Percentiles rank a stretch among this genome's conserved stretches.
phyloP scores from a whole-genome alignment of 2,888 invertebrate genomes.

The Spilarctia lutea region DNA sequence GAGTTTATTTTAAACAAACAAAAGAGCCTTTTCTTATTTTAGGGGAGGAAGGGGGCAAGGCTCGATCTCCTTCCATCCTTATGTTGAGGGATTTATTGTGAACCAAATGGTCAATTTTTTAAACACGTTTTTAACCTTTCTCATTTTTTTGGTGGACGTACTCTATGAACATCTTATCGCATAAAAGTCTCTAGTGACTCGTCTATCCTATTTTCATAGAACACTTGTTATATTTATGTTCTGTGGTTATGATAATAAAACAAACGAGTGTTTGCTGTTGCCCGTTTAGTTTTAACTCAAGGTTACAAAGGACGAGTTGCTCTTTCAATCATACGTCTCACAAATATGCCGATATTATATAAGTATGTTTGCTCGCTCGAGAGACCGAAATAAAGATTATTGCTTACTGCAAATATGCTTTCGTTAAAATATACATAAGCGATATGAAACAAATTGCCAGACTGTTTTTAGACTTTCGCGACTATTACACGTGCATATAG shows the following conservation, averaged over 20 bases:
- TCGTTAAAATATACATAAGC: not conserved
- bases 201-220: not conserved
- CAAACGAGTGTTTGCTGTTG: not conserved
- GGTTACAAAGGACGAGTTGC: not conserved
- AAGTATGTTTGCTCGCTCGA: not conserved
- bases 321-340: not conserved
- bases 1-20: too few relatives aligned
- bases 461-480: too few relatives aligned
- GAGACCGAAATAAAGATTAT: not conserved
- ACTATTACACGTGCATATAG: too few relatives aligned
- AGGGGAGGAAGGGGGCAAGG: too few relatives aligned
- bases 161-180: too few relatives aligned
- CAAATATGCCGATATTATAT: not conserved
- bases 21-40: too few relatives aligned
- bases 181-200: too few relatives aligned
- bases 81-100: too few relatives aligned
- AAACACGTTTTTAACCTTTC: too few relatives aligned
- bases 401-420: not conserved
- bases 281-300: slow-evolving; percentile 4
- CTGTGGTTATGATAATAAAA: not conserved
- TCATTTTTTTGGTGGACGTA: too few relatives aligned
- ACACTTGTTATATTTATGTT: not conserved
- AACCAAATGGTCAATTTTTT: not conserved
- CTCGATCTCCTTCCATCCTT: too few relatives aligned
- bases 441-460: not conserved